phyloP scores from a whole-genome alignment of 2,888 invertebrate genomes.

The Nineta flava region DNA sequence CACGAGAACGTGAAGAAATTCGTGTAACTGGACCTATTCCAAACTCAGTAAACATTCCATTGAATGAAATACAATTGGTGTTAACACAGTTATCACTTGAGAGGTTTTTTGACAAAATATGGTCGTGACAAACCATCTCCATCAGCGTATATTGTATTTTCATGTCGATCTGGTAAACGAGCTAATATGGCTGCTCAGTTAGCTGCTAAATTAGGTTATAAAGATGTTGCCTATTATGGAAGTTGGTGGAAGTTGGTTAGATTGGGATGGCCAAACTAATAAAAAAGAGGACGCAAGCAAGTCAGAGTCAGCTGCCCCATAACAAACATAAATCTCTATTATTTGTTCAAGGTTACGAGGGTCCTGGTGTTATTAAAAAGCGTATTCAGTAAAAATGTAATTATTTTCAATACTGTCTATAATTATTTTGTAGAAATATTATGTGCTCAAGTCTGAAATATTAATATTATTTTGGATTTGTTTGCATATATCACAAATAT shows the following conservation, averaged over 20 bases:
- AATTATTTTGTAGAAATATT: no score
- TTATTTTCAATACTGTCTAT: no score
- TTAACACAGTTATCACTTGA: conserved; percentile 30
- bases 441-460: no score
- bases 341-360: no score
- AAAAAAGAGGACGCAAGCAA: not conserved
- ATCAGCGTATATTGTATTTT: conserved; percentile 36
- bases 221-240: conserved; percentile 32
- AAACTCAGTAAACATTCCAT: conserved; percentile 58
- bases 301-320: no score
- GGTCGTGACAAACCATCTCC: conserved; percentile 43
- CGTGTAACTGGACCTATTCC: conserved; percentile 54
- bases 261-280: conserved; percentile 27
- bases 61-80: conserved; percentile 31
- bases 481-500: no score
- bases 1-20: conserved; percentile 57
- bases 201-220: conserved; percentile 38
- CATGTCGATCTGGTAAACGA: conserved; percentile 51
- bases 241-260: conserved; percentile 30
- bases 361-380: no score
- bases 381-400: no score
- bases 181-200: conserved; percentile 43
- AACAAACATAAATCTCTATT: no score
- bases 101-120: conserved; percentile 39
- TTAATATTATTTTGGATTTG: no score